Percentiles rank a stretch among this genome's conserved stretches.
These are phyloP conservation scores for Mesitornis unicolor DNA, from an alignment of 2,113 vertebrate genomes.

Conservation along the genomic window DNA sequence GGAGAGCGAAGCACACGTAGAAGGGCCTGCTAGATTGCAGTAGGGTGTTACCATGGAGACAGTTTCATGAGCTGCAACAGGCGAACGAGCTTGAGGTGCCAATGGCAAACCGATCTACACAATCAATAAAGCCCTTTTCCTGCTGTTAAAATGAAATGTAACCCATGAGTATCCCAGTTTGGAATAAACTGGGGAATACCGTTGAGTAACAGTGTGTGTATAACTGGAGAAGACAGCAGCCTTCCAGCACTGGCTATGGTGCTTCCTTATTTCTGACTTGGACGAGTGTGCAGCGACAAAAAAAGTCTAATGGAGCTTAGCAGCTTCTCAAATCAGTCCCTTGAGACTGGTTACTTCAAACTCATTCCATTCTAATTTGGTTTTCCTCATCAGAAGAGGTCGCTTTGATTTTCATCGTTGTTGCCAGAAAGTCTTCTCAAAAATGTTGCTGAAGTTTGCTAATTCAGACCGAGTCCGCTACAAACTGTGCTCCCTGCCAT, in stretches of 20 bases:
- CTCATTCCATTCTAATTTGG: background rate
- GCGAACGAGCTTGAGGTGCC: constrained; percentile 1
- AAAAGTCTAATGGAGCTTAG: background rate
- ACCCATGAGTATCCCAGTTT: background rate
- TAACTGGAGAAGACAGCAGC: background rate
- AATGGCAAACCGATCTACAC: background rate
- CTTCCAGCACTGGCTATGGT: background rate
- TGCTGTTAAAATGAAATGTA: background rate
- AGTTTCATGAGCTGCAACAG: constrained; percentile 79
- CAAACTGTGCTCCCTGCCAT: background rate
- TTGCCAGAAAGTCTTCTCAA: background rate
- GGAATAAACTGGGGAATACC: background rate
- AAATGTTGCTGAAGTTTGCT: background rate
- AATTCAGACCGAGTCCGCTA: background rate
- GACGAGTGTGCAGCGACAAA: background rate
- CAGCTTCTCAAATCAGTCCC: background rate
- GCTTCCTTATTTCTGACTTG: background rate
- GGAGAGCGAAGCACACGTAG: constrained; percentile 43
- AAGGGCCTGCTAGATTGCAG: constrained; percentile 76
- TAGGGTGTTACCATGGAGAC: constrained; percentile 79
- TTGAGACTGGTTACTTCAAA: background rate
- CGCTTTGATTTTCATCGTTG: background rate
- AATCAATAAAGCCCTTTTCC: background rate
- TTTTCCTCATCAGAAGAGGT: background rate
- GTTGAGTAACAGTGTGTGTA: background rate